Evolutionary conservation across 2,797 vertebrate species (phyloP).

Genomic region (Miichthys miiuy): DNA sequence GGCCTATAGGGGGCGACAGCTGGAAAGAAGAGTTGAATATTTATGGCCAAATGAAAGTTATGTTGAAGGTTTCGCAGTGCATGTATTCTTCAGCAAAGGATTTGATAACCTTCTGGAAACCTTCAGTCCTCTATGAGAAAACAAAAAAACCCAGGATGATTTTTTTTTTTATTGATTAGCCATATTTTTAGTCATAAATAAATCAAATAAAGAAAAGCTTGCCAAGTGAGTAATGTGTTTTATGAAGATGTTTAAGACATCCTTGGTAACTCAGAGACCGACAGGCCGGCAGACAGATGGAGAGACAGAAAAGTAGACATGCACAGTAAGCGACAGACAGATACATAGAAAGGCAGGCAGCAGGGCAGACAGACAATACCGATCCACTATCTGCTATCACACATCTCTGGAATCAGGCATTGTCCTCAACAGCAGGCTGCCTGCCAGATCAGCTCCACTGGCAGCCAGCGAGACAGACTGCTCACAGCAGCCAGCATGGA

Average conservation of each 20-base stretch:
- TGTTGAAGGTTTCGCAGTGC: not conserved
- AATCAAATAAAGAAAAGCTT: slow-evolving; percentile 25
- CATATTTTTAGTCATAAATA: slow-evolving; percentile 24
- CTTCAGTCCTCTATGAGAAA: slow-evolving; percentile 6
- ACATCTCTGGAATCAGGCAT: slow-evolving; percentile 60
- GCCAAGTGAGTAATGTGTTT: slow-evolving; percentile 26
- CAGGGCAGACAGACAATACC: slow-evolving; percentile 45
- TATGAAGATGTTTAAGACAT: slow-evolving; percentile 34
- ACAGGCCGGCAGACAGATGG: slow-evolving; percentile 29
- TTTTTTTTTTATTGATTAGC: slow-evolving; percentile 37
- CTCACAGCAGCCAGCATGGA: slow-evolving; percentile 66
- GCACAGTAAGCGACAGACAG: slow-evolving; percentile 25
- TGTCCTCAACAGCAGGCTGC: slow-evolving; percentile 61
- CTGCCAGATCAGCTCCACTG: slow-evolving; percentile 70
- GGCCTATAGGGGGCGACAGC: slow-evolving; percentile 67
- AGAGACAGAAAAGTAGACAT: slow-evolving; percentile 18
- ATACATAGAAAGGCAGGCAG: slow-evolving; percentile 41
- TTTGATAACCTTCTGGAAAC: not conserved
- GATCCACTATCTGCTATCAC: slow-evolving; percentile 49
- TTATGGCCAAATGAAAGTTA: slow-evolving; percentile 11
- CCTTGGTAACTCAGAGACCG: slow-evolving; percentile 27
- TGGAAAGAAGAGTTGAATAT: slow-evolving; percentile 26
- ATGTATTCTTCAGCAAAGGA: not conserved
- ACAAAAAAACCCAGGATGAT: not conserved
- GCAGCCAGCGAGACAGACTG: slow-evolving; percentile 64